These are phyloP conservation scores for Galendromus occidentalis DNA, from an alignment of 1,140 invertebrate genomes.

Conservation along the genomic window DNA sequence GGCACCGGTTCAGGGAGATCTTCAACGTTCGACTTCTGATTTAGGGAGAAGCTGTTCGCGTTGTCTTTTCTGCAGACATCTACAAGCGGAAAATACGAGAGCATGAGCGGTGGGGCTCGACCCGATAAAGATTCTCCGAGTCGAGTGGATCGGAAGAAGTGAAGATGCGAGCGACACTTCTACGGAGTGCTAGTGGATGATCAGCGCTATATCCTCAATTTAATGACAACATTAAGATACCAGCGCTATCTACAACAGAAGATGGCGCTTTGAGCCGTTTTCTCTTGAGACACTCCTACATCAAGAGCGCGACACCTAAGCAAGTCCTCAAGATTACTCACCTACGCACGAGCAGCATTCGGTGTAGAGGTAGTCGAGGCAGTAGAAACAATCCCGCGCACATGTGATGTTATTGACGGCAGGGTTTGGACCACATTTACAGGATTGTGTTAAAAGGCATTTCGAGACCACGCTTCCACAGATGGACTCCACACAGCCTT, in stretches of 20 bases:
- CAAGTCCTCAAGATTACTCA: conserved; percentile 30
- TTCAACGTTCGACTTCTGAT: conserved; percentile 64
- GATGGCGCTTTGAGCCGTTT: no score
- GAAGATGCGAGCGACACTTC: not conserved
- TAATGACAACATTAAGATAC: not conserved
- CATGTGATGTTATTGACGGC: conserved; percentile 51
- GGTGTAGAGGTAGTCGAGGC: conserved; percentile 62
- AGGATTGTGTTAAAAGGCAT: conserved; percentile 81
- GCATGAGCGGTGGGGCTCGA: conserved; percentile 31
- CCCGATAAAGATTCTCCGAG: not conserved
- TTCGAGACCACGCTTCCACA: conserved; percentile 85
- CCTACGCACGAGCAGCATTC: conserved; percentile 90
- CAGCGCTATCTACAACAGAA: no score
- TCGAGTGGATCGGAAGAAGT: no score
- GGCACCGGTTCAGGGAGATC: conserved; percentile 58
- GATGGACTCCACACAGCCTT: conserved; percentile 58
- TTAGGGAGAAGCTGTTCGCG: conserved; percentile 40
- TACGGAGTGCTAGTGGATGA: conserved; percentile 10
- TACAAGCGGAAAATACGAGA: conserved; percentile 17
- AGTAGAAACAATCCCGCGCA: conserved; percentile 74
- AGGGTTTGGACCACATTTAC: conserved; percentile 53
- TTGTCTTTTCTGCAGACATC: conserved; percentile 70
- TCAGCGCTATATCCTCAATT: not conserved
- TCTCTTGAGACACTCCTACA: no score
- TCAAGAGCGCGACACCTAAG: not conserved